Base-by-base conservation (phyloP, 2,113 vertebrate species). In the Ceyx cyanopectus region DNA sequence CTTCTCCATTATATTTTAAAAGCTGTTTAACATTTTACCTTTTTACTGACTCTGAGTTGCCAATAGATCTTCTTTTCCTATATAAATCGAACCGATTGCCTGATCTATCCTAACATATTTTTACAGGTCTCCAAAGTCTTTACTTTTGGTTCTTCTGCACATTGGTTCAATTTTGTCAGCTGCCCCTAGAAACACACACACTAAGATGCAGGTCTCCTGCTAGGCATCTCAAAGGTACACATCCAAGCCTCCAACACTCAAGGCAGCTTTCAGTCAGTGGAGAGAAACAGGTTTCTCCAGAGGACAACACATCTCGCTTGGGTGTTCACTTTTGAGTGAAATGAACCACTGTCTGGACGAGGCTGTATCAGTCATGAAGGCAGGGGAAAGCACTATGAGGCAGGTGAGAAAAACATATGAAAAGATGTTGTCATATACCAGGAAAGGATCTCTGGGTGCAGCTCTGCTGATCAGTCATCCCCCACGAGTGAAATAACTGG, bases 1-100 rank as follows among this genome's bases (percentile, higher is more conserved):
- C 30, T 85, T 89, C 74, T 87, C 75, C 50, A 82, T 82, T 66
- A 87, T 24, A 87, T 87, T 91, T 43, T 29, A 91, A 94, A 87
- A 87, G 12, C 70, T 89, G n/a, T 87, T 94, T 91, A 91, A 90
- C 50, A 56, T 68, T 92, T 85, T 69, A 85, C 67, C 69, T 94
- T 94, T 89, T 85, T 94, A 92, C 80, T 87, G 79, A 87, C 75
- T 87, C 16, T 27, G 91, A 66, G 51, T 80, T 69, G 32, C 72
- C 56, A 89, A 51, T 94, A 87, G 89, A 89, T 92, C 56, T 90
- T 88, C 51, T 73, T 80, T 74, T 82, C 72, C 70, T 70, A 16
- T 62, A 40, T 92, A 89, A 92, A 94, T 85, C 67, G 87, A 72
- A 91, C 9, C 10, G 15, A 58, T 82, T 30, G 58, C 32, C 87